These are phyloP conservation scores for Metridium senile DNA, from an alignment of 92 coral and sea anemone species.

Conservation along the genomic window DNA sequence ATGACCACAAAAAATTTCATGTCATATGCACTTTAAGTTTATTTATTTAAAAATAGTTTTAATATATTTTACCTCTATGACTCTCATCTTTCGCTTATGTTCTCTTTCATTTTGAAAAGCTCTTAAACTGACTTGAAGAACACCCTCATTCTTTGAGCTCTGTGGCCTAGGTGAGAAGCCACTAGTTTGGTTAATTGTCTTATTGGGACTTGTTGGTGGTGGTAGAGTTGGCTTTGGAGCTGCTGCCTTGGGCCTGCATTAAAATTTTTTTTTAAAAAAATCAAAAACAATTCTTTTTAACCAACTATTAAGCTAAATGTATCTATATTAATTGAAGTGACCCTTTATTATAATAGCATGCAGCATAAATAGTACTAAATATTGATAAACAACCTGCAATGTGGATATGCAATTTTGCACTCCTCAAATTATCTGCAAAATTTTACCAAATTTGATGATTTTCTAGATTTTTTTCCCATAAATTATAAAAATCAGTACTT, in stretches of 20 bases:
- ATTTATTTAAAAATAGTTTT: background rate
- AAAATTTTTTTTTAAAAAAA: slow-evolving; percentile 3
- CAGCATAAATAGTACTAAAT: too few species aligned
- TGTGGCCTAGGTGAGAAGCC: slow-evolving; percentile 28
- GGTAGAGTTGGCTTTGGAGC: slow-evolving; percentile 6
- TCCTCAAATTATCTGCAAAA: too few species aligned
- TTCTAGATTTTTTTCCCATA: too few species aligned
- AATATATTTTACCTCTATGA: slow-evolving; percentile 74
- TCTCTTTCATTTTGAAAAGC: slow-evolving; percentile 78
- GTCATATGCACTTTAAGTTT: too few species aligned
- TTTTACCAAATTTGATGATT: too few species aligned
- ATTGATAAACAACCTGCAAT: too few species aligned
- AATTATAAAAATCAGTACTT: too few species aligned
- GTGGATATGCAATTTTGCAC: too few species aligned
- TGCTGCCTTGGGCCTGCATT: slow-evolving; percentile 9
- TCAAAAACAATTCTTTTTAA: background rate
- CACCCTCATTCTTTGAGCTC: slow-evolving; percentile 55
- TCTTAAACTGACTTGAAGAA: slow-evolving; percentile 70
- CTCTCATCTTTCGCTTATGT: slow-evolving; percentile 81
- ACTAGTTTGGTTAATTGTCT: slow-evolving; percentile 20
- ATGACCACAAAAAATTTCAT: too few species aligned
- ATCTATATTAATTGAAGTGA: too few species aligned
- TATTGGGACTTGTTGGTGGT: slow-evolving; percentile 9
- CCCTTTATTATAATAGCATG: too few species aligned
- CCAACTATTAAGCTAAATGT: too few species aligned